Evolutionary conservation across 2,888 invertebrate species (phyloP).

Genomic region (Matsumyia berberina): DNA sequence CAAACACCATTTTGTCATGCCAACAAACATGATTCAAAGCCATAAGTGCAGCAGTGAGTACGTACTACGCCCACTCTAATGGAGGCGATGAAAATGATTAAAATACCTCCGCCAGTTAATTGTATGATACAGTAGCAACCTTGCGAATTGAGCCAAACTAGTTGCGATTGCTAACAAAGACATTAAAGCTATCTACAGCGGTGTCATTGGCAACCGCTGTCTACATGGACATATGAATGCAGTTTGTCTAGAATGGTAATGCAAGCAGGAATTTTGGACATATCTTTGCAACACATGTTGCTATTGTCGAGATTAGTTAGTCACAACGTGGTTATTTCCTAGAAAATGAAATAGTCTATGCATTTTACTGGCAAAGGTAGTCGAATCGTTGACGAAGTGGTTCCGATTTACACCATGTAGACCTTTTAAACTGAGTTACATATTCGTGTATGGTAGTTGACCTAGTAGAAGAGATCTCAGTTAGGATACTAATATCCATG

Average conservation of each 20-base stretch:
- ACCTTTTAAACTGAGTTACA: no score
- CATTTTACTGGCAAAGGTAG: no score
- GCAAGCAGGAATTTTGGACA: background rate
- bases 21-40: background rate
- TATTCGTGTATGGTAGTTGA: no score
- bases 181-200: background rate
- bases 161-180: background rate
- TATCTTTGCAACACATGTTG: conserved; percentile 1
- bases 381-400: no score
- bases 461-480: no score
- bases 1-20: background rate
- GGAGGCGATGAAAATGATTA: background rate
- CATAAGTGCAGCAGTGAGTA: background rate
- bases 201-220: conserved; percentile 27
- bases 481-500: no score
- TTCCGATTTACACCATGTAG: no score
- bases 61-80: conserved; percentile 22
- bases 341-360: background rate
- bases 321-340: background rate
- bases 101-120: background rate
- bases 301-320: background rate
- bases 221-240: conserved; percentile 14
- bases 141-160: background rate
- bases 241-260: background rate
- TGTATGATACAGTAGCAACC: background rate